Evolutionary conservation across 1,140 invertebrate species (phyloP), one percentile per base, ranked within the genome.

Genomic region (Akabosia matsudoensis): DNA sequence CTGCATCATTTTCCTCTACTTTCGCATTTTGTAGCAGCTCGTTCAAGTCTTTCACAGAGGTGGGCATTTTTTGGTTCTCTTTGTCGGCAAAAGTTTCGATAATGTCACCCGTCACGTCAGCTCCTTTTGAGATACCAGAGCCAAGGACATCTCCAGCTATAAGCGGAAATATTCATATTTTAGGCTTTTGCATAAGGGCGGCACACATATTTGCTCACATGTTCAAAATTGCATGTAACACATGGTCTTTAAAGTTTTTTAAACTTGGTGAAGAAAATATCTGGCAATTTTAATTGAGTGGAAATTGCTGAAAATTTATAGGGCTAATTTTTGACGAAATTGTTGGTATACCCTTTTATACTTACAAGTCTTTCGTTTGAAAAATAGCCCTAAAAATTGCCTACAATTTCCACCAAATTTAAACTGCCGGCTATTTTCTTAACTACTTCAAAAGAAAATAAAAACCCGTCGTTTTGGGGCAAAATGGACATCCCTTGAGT

Each of bases 1-100:
- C 80, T n/a, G 80, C 78, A 51, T 77, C 80, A 75, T 79, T 81
- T 7, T 81, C 80, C 54, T 79, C 2, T 18, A 37, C 33, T 22
- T 79, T 76, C 31, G 79, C 77, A 0, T 72, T 74, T 37, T 79
- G 56, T 26, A 78, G 51, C 7, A 80, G 33, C 4, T 77, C 76
- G 64, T 80, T 76, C 0, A 80, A 33, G 34, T 76, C 54, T 52
- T 76, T 52, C 33, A 54, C 3, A 52, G 74, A 56, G 33, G 33
- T 74, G 61, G 70, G 67, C 33, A 33, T 24, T 73, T 26, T 4
- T 13, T 30, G 77, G 70, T 54, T 54, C 24, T 61, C 3, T n/a
- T 77, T 33, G 3, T 76, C 76, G 26, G 54, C 77, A 61, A 74
- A 78, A 3, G 52, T 75, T 64, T 76, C 61, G 7, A 81, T 71